phyloP scores from a whole-genome alignment of 2,888 invertebrate species.

The Amblyjoppa fuscipennis region DNA sequence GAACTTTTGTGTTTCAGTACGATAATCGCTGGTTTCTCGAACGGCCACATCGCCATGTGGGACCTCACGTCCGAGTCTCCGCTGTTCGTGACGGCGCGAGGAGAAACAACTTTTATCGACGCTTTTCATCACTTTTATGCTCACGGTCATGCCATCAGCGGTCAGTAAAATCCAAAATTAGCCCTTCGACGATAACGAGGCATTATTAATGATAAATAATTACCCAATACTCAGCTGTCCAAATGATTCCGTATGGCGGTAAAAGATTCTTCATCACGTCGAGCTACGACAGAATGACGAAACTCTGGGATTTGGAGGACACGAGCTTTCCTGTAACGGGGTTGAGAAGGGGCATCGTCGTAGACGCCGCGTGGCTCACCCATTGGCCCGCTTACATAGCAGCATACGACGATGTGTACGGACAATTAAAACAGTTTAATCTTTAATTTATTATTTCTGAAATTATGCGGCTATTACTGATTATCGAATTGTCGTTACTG shows the following conservation, averaged over 20 bases:
- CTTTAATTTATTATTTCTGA: conserved; percentile 62
- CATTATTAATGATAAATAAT: neutral
- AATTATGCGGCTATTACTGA: neutral
- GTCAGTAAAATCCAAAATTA: conserved; percentile 82
- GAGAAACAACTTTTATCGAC: conserved; percentile 85
- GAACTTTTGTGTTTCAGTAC: conserved; percentile 74
- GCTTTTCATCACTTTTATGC: conserved; percentile 88
- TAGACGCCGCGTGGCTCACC: conserved; percentile 86
- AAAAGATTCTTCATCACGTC: conserved; percentile 89
- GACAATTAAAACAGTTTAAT: neutral
- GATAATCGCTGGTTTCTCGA: conserved; percentile 89
- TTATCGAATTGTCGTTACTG: conserved; percentile 45
- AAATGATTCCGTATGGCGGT: conserved; percentile 86
- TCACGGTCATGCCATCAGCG: conserved; percentile 87
- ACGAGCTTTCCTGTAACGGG: conserved; percentile 81
- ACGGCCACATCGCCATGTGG: conserved; percentile 89
- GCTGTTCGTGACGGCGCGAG: conserved; percentile 84
- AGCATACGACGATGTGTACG: conserved; percentile 84
- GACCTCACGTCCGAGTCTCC: conserved; percentile 87
- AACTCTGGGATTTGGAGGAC: conserved; percentile 90
- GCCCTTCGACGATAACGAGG: neutral
- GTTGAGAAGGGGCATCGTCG: conserved; percentile 84
- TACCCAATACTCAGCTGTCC: conserved; percentile 79
- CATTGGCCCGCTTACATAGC: conserved; percentile 86
- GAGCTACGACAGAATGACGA: conserved; percentile 89